Conservation (phyloP, 2,113 vertebrate genomes). For the Larimichthys polyactis region DNA sequence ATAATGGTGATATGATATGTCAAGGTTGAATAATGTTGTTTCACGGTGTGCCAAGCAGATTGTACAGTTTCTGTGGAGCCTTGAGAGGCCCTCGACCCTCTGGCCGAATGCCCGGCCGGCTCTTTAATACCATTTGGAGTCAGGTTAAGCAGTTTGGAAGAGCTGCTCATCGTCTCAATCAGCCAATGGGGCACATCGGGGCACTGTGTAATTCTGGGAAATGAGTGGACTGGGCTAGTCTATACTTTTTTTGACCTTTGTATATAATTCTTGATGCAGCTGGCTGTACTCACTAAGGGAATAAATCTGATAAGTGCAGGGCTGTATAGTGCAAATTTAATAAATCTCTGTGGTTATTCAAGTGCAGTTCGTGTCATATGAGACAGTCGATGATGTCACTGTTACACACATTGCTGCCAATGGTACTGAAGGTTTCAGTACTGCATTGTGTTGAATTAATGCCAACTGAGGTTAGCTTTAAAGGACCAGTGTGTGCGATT, state of each 20-base stretch:
- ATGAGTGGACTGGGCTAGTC: conserved; percentile 47
- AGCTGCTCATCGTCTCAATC: conserved; percentile 62
- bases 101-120: conserved; percentile 51
- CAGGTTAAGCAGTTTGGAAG: conserved; percentile 63
- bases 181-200: conserved; percentile 36
- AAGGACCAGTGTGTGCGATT: too few relatives aligned
- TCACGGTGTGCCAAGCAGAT: neutral
- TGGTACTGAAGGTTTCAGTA: neutral
- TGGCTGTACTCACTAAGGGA: conserved; percentile 4
- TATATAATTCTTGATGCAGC: conserved; percentile 16
- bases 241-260: conserved; percentile 56
- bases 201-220: conserved; percentile 57
- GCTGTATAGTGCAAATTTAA: conserved; percentile 16
- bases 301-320: conserved; percentile 31
- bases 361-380: neutral
- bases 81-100: conserved; percentile 40
- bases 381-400: conserved; percentile 11
- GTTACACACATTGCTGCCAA: neutral
- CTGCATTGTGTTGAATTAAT: neutral
- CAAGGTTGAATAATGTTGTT: conserved; percentile 70
- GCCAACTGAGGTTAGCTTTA: neutral
- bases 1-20: conserved; percentile 49
- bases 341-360: conserved; percentile 21
- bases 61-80: conserved; percentile 55
- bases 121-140: conserved; percentile 73